Percentiles rank a stretch among this genome's conserved stretches.
phyloP scores from a whole-genome alignment of 2,888 invertebrate species.

The Euproctis similis region DNA sequence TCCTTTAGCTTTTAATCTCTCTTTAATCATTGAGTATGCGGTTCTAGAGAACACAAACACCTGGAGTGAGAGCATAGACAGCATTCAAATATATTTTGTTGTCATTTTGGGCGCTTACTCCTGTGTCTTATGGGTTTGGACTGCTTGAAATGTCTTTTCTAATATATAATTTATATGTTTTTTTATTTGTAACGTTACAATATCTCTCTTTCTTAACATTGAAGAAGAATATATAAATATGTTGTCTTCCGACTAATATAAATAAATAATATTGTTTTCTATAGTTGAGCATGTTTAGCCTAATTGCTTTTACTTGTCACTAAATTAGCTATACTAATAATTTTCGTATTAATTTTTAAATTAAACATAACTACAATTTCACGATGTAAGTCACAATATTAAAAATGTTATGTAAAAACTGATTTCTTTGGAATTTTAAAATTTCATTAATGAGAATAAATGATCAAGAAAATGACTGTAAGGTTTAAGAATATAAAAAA shows the following conservation, averaged over 20 bases:
- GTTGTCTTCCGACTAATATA: no score
- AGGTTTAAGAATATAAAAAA: no score
- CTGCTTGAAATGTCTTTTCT: conserved; percentile 34
- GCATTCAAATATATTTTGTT: conserved; percentile 16
- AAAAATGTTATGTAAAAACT: no score
- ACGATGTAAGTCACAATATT: no score
- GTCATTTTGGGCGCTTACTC: conserved; percentile 29
- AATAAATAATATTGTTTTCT: no score
- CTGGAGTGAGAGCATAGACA: conserved; percentile 77
- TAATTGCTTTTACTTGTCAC: not conserved
- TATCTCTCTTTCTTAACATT: conserved; percentile 3
- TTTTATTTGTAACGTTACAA: not conserved
- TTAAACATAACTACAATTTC: no score
- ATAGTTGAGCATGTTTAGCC: no score
- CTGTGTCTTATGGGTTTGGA: conserved; percentile 22
- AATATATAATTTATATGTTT: conserved; percentile 2
- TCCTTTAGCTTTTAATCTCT: conserved; percentile 85
- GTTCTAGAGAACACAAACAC: conserved; percentile 91
- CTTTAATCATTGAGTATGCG: conserved; percentile 88
- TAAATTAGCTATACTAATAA: not conserved
- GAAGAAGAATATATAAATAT: no score
- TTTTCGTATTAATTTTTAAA: no score
- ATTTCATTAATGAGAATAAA: no score
- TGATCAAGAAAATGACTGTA: no score
- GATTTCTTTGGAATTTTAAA: no score